These are phyloP conservation scores for Dasypolia templi DNA, from an alignment of 2,888 invertebrate species.

Conservation along the genomic window DNA sequence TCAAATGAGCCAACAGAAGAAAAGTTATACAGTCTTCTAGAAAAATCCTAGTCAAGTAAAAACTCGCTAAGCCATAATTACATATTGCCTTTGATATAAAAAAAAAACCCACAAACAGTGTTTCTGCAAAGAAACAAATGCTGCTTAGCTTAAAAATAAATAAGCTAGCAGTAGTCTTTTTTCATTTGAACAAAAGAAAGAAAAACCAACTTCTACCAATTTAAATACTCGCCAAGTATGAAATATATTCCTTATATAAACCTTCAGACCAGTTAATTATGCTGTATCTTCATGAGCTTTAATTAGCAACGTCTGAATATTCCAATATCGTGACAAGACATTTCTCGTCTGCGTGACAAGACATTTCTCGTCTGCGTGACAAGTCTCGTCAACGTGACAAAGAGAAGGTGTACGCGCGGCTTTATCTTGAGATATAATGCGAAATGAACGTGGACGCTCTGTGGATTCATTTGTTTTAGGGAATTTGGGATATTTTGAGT, in stretches of 20 bases:
- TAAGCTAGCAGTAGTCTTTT: conserved; percentile 8
- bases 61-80: neutral
- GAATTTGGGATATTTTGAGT: conserved; percentile 19
- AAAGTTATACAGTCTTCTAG: neutral
- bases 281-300: conserved; percentile 56
- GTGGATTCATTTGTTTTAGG: conserved; percentile 24
- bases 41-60: conserved; percentile 5
- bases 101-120: conserved; percentile 3
- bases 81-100: conserved; percentile 1
- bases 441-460: conserved; percentile 25
- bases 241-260: conserved; percentile 13
- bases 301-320: conserved; percentile 57
- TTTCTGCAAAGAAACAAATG: conserved; percentile 1
- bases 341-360: conserved; percentile 53
- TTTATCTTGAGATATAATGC: conserved; percentile 51
- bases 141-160: conserved; percentile 10
- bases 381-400: conserved; percentile 56
- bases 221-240: conserved; percentile 8
- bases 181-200: neutral
- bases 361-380: conserved; percentile 55
- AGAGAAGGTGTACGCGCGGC: conserved; percentile 38
- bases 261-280: conserved; percentile 58
- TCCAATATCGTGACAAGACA: conserved; percentile 60
- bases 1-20: neutral
- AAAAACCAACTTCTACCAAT: neutral